Evolutionary conservation across 2,888 invertebrate species (phyloP), one percentile per base, ranked within the genome.

Genomic region (Neoascia interrupta): DNA sequence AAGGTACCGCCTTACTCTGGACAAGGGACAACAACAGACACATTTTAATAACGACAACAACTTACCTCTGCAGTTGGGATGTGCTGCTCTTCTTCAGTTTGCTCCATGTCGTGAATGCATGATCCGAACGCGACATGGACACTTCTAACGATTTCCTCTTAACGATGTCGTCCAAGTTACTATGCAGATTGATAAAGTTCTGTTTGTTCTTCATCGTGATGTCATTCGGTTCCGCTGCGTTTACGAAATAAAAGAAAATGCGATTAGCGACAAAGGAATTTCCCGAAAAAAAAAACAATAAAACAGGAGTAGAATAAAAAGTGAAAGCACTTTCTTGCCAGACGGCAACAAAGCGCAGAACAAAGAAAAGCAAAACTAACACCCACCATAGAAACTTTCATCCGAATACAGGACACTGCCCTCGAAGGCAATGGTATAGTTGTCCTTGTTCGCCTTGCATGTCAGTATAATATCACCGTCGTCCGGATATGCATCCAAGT

Each of bases 351-450:
- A n/a, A 3, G 8, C 8, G 31, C 31, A 4, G 8, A 6, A 5
- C 10, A 31, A 31, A 31, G 31, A n/a, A n/a, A 31, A 31, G n/a
- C 31, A 47, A 39, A 47, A 28, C 31, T n/a, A 26, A 54, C 34
- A 83, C 84, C 84, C 79, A 88, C 89, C 90, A 88, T 93, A 94
- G 89, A 94, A 94, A 86, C 94, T 94, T 87, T 94, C 95, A 89
- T 96, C 96, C 58, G 95, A 95, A 88, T 94, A 95, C 90, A 94
- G 93, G 82, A 94, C 93, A 84, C 95, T 95, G 85, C 96, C 97
- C 90, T 97, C 96, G 85, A 97, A 97, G 82, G 97, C 97, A 85
- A 97, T 96, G 81, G 97, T 97, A 88, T 97, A 97, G 90, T 97
- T 97, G 89, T 96, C 95, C 90, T 97, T 96, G 88, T 96, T 96